Conservation (phyloP, 2,888 invertebrate genomes). For the Tetragnatha montana region DNA sequence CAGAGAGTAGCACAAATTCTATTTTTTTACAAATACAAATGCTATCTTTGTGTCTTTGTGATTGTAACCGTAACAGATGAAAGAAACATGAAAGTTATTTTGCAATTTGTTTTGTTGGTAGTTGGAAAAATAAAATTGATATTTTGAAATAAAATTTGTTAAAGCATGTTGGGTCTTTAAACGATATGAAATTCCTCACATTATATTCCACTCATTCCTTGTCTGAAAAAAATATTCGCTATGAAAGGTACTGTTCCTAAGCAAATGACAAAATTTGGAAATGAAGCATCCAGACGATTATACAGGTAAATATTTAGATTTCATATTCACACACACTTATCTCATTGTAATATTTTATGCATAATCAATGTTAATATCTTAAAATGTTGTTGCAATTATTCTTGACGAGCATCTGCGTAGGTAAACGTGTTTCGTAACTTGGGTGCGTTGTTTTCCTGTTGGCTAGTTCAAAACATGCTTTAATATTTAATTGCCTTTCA, state of each 20-base stretch:
- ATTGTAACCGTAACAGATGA: slow-evolving; percentile 22
- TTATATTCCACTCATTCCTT: not conserved
- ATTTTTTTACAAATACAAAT: no score
- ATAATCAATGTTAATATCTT: not conserved
- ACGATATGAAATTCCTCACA: slow-evolving; percentile 7
- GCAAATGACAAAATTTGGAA: slow-evolving; percentile 43
- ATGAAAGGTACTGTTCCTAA: slow-evolving; percentile 58
- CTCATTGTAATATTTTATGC: no score
- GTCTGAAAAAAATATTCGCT: not conserved
- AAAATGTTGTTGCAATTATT: no score
- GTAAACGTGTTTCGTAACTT: not conserved
- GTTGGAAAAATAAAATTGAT: no score
- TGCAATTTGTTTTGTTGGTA: slow-evolving; percentile 33
- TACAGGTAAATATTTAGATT: slow-evolving; percentile 50
- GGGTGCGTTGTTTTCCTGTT: no score
- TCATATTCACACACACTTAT: not conserved
- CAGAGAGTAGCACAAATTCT: no score
- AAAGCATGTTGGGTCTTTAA: not conserved
- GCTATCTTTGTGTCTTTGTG: not conserved
- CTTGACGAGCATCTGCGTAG: not conserved
- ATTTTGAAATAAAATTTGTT: slow-evolving; percentile 22
- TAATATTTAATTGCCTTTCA: not conserved
- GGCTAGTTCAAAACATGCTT: not conserved
- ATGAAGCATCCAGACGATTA: slow-evolving; percentile 60
- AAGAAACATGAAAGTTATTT: slow-evolving; percentile 8